Conservation (phyloP, 2,888 invertebrate species). For the Poecilus cupreus region DNA sequence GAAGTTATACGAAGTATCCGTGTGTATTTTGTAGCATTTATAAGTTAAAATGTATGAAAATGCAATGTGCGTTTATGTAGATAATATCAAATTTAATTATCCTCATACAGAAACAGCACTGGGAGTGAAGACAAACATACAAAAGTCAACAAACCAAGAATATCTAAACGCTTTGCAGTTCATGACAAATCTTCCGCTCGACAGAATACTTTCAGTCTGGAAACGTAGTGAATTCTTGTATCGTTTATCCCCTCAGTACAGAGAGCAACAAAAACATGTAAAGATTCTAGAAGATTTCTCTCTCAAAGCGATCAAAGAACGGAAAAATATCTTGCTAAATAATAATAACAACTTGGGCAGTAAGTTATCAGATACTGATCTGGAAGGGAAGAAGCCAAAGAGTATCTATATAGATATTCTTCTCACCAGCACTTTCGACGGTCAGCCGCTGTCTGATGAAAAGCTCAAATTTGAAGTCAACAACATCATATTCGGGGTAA, state of each 20-base stretch:
- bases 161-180: slow-evolving; percentile 72
- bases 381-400: not conserved
- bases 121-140: slow-evolving; percentile 73
- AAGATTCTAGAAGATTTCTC: slow-evolving; percentile 2
- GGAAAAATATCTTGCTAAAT: not conserved
- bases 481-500: too few species aligned
- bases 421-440: not conserved
- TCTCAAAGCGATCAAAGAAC: slow-evolving; percentile 4
- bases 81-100: too few species aligned
- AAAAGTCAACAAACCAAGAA: slow-evolving; percentile 69
- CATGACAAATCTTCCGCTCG: not conserved
- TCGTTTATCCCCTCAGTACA: slow-evolving; percentile 7
- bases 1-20: too few species aligned
- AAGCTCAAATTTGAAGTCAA: not conserved
- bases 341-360: not conserved
- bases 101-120: slow-evolving; percentile 76
- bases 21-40: too few species aligned
- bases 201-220: not conserved
- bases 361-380: not conserved
- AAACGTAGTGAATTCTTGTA: slow-evolving; percentile 12
- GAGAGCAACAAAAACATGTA: not conserved
- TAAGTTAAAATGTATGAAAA: too few species aligned
- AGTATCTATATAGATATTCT: not conserved
- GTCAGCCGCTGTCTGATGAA: not conserved
- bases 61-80: too few species aligned